Conservation (phyloP, 1,140 invertebrate species). For the Asobara japonica region DNA sequence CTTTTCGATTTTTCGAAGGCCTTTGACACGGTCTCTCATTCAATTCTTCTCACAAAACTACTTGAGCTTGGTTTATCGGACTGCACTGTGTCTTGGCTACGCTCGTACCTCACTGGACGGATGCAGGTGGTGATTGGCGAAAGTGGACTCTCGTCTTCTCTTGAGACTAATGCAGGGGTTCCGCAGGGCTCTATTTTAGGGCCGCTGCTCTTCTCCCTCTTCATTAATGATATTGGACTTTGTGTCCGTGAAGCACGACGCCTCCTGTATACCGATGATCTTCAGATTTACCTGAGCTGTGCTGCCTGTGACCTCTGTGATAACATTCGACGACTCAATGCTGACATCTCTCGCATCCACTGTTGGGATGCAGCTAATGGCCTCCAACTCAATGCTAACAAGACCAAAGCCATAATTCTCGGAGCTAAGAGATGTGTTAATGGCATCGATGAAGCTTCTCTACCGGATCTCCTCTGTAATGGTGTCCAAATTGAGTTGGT, state of each 20-base stretch:
- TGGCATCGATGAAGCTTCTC: too few relatives aligned
- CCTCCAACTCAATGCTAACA: not conserved
- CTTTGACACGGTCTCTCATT: conserved; percentile 40
- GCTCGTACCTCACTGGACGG: not conserved
- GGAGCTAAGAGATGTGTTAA: too few relatives aligned
- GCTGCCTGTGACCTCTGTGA: not conserved
- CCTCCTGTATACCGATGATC: conserved; percentile 13
- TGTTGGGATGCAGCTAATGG: not conserved
- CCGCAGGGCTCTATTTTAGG: too few relatives aligned
- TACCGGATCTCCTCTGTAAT: too few relatives aligned
- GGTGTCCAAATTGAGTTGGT: too few relatives aligned
- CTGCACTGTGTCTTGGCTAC: not conserved
- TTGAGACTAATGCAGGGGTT: not conserved
- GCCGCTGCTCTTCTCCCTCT: conserved; percentile 14
- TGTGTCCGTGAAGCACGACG: not conserved
- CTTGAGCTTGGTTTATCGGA: not conserved
- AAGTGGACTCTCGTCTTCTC: too few relatives aligned
- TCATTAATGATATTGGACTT: not conserved
- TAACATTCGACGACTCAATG: not conserved
- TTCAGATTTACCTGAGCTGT: not conserved
- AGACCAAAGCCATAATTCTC: too few relatives aligned
- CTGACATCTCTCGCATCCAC: not conserved
- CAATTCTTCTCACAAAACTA: conserved; percentile 20
- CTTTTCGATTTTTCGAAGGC: conserved; percentile 42
- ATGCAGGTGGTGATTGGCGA: not conserved